phyloP scores from a whole-genome alignment of 2,888 invertebrate species.

The Lasius fuliginosus region DNA sequence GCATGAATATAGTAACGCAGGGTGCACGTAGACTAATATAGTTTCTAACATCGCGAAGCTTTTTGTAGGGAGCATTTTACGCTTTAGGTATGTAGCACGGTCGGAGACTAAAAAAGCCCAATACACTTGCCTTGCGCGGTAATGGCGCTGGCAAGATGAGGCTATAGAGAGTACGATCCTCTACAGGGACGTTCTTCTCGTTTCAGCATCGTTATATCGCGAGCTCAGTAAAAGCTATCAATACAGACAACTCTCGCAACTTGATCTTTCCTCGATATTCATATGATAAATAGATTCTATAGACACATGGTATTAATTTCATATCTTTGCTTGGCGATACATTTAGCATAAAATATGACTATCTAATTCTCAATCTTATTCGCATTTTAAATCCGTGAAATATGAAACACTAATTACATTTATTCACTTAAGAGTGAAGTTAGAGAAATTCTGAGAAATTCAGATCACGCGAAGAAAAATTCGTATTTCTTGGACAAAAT shows the following conservation, averaged over 20 bases:
- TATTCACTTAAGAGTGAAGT: not conserved
- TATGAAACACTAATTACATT: not conserved
- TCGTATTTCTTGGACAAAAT: not conserved
- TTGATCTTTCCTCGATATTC: conserved; percentile 17
- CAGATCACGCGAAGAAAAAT: not conserved
- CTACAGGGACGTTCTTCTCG: conserved; percentile 16
- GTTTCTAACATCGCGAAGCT: conserved; percentile 43
- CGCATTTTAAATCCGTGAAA: not conserved
- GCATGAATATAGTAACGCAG: conserved; percentile 12
- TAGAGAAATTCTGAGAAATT: not conserved
- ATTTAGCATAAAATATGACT: conserved; percentile 23
- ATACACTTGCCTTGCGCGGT: conserved; percentile 26
- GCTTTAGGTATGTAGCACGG: conserved; percentile 29
- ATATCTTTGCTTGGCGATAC: not conserved
- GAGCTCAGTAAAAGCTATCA: conserved; percentile 41
- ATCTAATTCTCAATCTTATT: conserved; percentile 21
- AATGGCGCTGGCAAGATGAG: conserved; percentile 41
- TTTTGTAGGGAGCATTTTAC: conserved; percentile 35
- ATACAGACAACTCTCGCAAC: conserved; percentile 18
- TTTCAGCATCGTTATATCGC: conserved; percentile 34
- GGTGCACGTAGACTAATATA: conserved; percentile 25
- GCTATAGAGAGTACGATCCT: conserved; percentile 3
- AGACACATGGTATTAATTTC: conserved; percentile 8
- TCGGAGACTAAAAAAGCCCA: conserved; percentile 28
- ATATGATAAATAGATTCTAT: conserved; percentile 4